phyloP scores from a whole-genome alignment of 1,140 invertebrate genomes.

The Trinorchestia longiramus region DNA sequence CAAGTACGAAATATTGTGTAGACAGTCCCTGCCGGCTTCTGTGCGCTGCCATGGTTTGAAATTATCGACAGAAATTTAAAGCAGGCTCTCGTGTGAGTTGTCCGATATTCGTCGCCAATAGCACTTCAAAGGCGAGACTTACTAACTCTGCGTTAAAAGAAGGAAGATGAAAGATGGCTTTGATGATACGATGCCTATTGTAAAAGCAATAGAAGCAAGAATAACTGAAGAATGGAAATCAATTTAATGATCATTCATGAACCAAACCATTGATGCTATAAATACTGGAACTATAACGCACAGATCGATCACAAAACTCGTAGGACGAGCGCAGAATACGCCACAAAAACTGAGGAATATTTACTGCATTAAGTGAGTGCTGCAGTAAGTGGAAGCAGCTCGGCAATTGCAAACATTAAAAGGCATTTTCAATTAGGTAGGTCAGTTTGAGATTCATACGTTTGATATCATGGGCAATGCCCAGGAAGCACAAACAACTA shows the following conservation, averaged over 20 bases:
- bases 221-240: neutral
- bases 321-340: neutral
- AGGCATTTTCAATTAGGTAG: neutral
- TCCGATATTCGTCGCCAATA: neutral
- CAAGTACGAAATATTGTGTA: too few relatives aligned
- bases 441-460: neutral
- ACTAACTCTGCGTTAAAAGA: neutral
- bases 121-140: neutral
- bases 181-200: neutral
- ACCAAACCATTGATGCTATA: neutral
- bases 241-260: neutral
- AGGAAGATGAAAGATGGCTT: neutral
- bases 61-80: neutral
- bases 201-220: neutral
- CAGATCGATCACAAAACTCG: neutral
- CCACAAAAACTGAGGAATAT: neutral
- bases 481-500: neutral
- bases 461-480: neutral
- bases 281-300: neutral
- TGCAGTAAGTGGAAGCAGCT: too few relatives aligned
- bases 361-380: neutral
- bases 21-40: neutral
- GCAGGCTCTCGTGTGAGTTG: neutral
- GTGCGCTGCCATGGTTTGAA: neutral
- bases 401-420: neutral